Conservation (phyloP, 2,888 invertebrate species). For the Pristionchus arcanus region DNA sequence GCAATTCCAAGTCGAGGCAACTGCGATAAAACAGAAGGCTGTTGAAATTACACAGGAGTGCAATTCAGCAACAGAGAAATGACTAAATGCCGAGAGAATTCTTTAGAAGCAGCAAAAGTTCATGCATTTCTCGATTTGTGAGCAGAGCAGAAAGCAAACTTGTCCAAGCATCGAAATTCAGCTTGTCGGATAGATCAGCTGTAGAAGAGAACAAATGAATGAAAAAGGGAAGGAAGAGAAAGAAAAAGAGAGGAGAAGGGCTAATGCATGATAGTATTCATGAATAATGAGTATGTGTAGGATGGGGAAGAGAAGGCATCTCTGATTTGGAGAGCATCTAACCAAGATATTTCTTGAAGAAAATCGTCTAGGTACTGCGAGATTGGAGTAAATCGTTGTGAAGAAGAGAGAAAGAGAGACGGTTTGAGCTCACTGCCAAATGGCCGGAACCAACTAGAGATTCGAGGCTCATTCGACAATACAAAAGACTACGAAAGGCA, state of each 20-base stretch:
- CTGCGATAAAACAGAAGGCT: not conserved
- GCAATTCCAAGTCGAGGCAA: not conserved
- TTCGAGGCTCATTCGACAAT: not conserved
- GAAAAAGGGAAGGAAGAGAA: not conserved
- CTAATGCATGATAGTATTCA: conserved; percentile 49
- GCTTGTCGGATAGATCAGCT: not conserved
- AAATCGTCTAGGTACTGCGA: not conserved
- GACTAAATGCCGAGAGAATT: not conserved
- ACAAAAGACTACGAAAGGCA: not conserved
- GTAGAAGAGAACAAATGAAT: not conserved
- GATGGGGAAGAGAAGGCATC: not conserved
- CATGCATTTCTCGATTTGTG: not conserved
- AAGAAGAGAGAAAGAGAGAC: not conserved
- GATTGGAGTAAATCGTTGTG: not conserved
- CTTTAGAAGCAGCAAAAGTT: not conserved
- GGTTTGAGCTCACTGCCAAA: not conserved
- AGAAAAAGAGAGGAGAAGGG: conserved; percentile 4
- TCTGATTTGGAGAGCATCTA: not conserved
- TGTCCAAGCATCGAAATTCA: not conserved
- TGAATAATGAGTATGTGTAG: conserved; percentile 10
- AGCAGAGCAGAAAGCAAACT: not conserved
- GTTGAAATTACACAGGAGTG: not conserved
- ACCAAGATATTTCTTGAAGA: not conserved
- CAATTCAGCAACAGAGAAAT: not conserved
- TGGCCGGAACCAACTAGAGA: not conserved